Base-by-base conservation (phyloP, 2,797 vertebrate species). In the Nasua narica region DNA sequence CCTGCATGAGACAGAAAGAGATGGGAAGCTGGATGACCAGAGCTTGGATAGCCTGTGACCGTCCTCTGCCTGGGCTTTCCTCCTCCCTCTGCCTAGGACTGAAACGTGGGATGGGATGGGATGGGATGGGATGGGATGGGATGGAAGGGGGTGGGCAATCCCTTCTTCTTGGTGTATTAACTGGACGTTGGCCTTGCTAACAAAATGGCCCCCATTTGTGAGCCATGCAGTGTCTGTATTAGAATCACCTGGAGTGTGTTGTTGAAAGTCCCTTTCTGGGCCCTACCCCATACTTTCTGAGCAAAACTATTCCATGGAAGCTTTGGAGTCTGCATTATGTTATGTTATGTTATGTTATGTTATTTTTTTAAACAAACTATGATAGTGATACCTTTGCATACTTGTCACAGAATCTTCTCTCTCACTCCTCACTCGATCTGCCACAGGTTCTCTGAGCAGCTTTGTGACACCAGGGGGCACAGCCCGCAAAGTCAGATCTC, bases 71-170 rank as follows among this genome's bases (percentile, higher is more conserved):
- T 52, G 29, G 5, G 62, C 23, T 37, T 84, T 29, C 19, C 18
- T 5, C 9, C 62, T 74, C 16, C 14, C 0, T 10, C 43, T 29
- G 52, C 21, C 3, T 56, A n/a, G 69, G 48, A 27, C 15, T 69
- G n/a, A 29, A 43, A 65, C 0, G 25, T 46, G 15, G 43, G 15
- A 67, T n/a, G 4, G 62, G 58, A 65, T 16, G 7, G 62, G 21
- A 50, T 12, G 27, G 58, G 7, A 18, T 16, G 32, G 62, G 32
- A 18, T 18, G 62, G 62, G 32, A 18, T 0, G 2, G 27, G 27
- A 29, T 1, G 32, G 52, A 23, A 1, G 14, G 2, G 10, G 32
- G 23, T 21, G 50, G 2, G 23, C 1, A 48, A 1, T 1, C 32
- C 27, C 2, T 29, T 32, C 32, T 54, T 9, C 5, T 5, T 7